Percentiles rank a stretch among this genome's conserved stretches.
Conservation (phyloP, 2,888 invertebrate species). For the Dioctria rufipes region DNA sequence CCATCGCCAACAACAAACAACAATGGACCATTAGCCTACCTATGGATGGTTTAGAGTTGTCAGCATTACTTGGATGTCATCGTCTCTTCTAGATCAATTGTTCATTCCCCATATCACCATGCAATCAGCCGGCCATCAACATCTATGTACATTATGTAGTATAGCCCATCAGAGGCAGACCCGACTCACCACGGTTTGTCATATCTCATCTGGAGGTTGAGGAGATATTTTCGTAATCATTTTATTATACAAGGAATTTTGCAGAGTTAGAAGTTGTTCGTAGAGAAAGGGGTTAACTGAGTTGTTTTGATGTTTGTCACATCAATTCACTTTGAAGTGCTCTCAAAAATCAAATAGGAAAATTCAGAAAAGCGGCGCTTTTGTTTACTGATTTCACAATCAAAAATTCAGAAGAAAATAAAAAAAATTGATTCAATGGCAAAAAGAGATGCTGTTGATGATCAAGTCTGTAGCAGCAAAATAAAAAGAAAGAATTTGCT, state of each 20-base stretch:
- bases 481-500: constrained; percentile 4
- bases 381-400: background rate
- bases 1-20: constrained; percentile 42
- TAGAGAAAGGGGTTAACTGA: too few species aligned
- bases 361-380: background rate
- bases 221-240: background rate
- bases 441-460: constrained; percentile 21
- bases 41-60: constrained; percentile 3
- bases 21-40: constrained; percentile 50
- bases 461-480: constrained; percentile 1
- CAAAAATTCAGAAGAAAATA: constrained; percentile 8
- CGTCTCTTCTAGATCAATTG: constrained; percentile 33
- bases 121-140: constrained; percentile 1
- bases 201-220: background rate
- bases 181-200: constrained; percentile 17
- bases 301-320: background rate
- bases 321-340: background rate
- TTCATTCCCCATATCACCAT: constrained; percentile 6
- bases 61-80: constrained; percentile 35
- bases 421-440: background rate
- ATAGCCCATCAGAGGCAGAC: background rate
- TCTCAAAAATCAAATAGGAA: background rate
- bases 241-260: too few species aligned
- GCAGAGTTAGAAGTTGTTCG: too few species aligned
- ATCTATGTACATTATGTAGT: background rate